A percentile compares a stretch with the other conserved stretches of the same genome.
Evolutionary conservation across 2,888 invertebrate genomes (phyloP).

Genomic region (Octodonta nipae): DNA sequence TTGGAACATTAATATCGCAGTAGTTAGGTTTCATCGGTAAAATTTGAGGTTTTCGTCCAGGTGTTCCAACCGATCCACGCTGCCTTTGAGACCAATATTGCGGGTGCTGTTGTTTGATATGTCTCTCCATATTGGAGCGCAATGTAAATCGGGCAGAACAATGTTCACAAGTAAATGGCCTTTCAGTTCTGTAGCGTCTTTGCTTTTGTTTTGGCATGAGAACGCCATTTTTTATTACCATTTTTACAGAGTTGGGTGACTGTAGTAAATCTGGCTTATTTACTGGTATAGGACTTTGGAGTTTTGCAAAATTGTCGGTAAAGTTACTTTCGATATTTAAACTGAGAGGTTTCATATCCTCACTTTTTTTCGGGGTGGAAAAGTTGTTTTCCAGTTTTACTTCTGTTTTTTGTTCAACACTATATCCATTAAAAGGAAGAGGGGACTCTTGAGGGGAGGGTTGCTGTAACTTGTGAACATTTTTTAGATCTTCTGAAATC

Average conservation of each 20-base stretch:
- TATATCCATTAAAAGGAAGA: conserved; percentile 18
- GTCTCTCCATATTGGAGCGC: conserved; percentile 88
- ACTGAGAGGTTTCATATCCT: conserved; percentile 42
- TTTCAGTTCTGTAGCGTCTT: conserved; percentile 74
- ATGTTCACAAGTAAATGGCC: conserved; percentile 81
- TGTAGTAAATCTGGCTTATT: conserved; percentile 39
- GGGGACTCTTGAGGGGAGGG: conserved; percentile 7
- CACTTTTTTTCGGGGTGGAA: conserved; percentile 23
- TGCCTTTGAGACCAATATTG: conserved; percentile 76
- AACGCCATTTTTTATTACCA: conserved; percentile 82
- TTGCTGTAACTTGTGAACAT: conserved; percentile 14
- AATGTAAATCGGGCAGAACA: conserved; percentile 83
- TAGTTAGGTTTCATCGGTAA: conserved; percentile 22
- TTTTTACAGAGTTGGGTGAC: conserved; percentile 58
- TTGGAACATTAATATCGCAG: conserved; percentile 27
- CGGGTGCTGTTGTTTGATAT: conserved; percentile 88
- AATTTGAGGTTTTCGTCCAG: conserved; percentile 38
- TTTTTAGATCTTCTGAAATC: conserved; percentile 37
- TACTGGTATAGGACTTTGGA: conserved; percentile 29
- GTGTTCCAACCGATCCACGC: conserved; percentile 42
- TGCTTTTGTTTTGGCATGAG: conserved; percentile 87
- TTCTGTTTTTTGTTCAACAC: conserved; percentile 19
- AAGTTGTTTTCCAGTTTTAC: conserved; percentile 13
- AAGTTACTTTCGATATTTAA: conserved; percentile 30
- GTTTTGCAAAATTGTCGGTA: conserved; percentile 20